Percentiles rank a stretch among this genome's conserved stretches.
phyloP scores from a whole-genome alignment of 2,113 vertebrate genomes.

The Pangasianodon hypophthalmus region DNA sequence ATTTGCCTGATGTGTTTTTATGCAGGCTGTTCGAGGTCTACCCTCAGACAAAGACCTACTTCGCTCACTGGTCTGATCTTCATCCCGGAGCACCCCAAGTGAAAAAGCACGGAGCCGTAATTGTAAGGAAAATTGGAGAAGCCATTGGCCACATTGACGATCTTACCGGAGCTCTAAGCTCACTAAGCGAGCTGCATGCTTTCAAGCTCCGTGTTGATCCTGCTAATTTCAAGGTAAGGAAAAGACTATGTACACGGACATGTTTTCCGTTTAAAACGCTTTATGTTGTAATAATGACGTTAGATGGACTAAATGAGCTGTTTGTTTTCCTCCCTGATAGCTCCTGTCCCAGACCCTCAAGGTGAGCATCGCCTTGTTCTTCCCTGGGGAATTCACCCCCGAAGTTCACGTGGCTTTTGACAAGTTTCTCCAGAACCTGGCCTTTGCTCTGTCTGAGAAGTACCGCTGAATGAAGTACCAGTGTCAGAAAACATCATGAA shows the following conservation, averaged over 20 bases:
- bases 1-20: background rate
- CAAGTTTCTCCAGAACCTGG: slow-evolving; percentile 45
- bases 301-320: background rate
- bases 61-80: slow-evolving; percentile 76
- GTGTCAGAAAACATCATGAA: background rate
- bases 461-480: slow-evolving; percentile 38
- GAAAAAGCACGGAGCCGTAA: slow-evolving; percentile 72
- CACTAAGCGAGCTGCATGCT: slow-evolving; percentile 82
- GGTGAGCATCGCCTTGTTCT: slow-evolving; percentile 12
- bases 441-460: slow-evolving; percentile 47
- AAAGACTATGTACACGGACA: no score
- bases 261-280: no score
- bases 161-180: slow-evolving; percentile 61
- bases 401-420: slow-evolving; percentile 45
- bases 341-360: slow-evolving; percentile 2
- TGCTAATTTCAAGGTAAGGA: slow-evolving; percentile 82
- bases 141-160: slow-evolving; percentile 72
- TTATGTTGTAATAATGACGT: background rate
- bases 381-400: slow-evolving; percentile 36
- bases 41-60: slow-evolving; percentile 81
- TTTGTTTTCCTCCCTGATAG: background rate
- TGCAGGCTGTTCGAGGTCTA: slow-evolving; percentile 69
- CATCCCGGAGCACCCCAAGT: slow-evolving; percentile 68
- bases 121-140: slow-evolving; percentile 68
- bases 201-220: slow-evolving; percentile 84